Conservation (phyloP, 2,113 vertebrate species). For the Oncorhynchus keta region DNA sequence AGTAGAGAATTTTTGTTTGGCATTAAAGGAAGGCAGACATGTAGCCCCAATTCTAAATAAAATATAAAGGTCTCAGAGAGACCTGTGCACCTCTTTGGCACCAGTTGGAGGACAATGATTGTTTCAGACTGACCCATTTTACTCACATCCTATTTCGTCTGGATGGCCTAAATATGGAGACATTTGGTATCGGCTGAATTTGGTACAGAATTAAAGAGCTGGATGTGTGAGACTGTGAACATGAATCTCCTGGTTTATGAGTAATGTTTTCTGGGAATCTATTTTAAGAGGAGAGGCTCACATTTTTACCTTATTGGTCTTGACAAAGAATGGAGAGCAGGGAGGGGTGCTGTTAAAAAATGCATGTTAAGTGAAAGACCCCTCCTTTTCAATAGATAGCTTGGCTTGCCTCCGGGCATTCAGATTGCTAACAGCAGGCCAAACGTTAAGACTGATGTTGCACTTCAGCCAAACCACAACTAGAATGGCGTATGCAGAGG, state of each 20-base stretch:
- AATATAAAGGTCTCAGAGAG: too few species aligned
- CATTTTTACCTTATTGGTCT: slow-evolving; percentile 7
- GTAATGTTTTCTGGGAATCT: slow-evolving; percentile 54
- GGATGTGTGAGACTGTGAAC: background rate
- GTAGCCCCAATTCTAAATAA: too few species aligned
- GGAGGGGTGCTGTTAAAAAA: background rate
- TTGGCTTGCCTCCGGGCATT: slow-evolving; percentile 21
- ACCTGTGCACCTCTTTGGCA: background rate
- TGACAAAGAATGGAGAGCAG: slow-evolving; percentile 9
- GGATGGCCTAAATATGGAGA: background rate
- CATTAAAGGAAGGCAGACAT: too few species aligned
- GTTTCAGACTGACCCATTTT: slow-evolving; percentile 6
- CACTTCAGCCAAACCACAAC: slow-evolving; percentile 5
- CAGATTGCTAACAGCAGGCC: background rate
- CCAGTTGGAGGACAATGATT: slow-evolving; percentile 9
- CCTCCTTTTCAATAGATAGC: too few species aligned
- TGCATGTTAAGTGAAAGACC: background rate
- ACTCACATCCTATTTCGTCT: background rate
- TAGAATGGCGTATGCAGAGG: slow-evolving; percentile 39
- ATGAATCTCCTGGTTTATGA: slow-evolving; percentile 38
- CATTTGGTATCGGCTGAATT: background rate
- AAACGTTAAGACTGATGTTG: slow-evolving; percentile 31
- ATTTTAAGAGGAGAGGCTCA: slow-evolving; percentile 37
- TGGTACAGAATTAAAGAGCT: slow-evolving; percentile 19
- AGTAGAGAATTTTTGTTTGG: background rate